Conservation (phyloP, 2,888 invertebrate genomes). For the Hesperia comma region DNA sequence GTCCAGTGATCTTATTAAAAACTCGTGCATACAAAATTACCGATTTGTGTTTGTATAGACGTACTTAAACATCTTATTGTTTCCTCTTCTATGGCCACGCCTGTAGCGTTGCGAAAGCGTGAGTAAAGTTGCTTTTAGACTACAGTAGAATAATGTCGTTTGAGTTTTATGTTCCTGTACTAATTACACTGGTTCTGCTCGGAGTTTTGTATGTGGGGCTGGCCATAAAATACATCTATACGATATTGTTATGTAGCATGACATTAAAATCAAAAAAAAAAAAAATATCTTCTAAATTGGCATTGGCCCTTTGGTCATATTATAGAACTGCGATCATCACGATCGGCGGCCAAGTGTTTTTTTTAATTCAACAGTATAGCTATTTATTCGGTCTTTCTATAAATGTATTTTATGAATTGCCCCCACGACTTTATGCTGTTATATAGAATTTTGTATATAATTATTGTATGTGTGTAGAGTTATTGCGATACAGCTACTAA, state of each 20-base stretch:
- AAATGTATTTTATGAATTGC: constrained; percentile 20
- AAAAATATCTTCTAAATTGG: no score
- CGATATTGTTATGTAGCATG: not conserved
- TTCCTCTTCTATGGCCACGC: constrained; percentile 81
- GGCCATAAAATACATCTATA: constrained; percentile 18
- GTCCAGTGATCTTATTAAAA: constrained; percentile 17
- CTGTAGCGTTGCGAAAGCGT: constrained; percentile 83
- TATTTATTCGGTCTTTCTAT: no score
- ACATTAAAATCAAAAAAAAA: no score
- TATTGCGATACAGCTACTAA: constrained; percentile 10
- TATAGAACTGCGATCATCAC: no score
- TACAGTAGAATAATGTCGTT: constrained; percentile 64
- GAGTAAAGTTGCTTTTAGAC: constrained; percentile 79
- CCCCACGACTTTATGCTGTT: constrained; percentile 8
- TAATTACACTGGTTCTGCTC: constrained; percentile 29
- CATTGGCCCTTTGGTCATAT: no score
- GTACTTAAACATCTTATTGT: constrained; percentile 71
- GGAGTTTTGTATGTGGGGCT: constrained; percentile 6
- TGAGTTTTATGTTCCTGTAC: constrained; percentile 51
- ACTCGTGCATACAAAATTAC: constrained; percentile 26
- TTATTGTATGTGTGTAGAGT: constrained; percentile 33
- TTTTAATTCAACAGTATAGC: no score
- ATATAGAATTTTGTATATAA: constrained; percentile 30
- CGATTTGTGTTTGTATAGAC: constrained; percentile 53
- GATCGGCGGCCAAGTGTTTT: no score